Percentiles rank a stretch among this genome's conserved stretches.
These are phyloP conservation scores for Hirtodrosophila confusa DNA, from an alignment of 2,888 invertebrate species.

Conservation along the genomic window DNA sequence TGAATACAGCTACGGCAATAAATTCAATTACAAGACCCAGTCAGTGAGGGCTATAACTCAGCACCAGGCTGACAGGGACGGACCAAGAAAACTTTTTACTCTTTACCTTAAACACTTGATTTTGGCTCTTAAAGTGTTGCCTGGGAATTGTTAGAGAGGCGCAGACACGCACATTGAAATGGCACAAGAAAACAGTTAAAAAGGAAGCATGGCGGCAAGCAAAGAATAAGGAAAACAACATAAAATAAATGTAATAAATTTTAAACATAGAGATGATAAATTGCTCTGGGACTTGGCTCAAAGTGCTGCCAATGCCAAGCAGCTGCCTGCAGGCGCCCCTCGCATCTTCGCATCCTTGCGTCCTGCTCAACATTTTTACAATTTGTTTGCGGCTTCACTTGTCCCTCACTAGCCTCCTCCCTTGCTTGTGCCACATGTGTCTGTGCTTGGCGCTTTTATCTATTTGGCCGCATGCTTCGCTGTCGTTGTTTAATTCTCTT, in stretches of 20 bases:
- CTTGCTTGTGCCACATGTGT: slow-evolving; percentile 45
- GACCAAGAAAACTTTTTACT: slow-evolving; percentile 46
- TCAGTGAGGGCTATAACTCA: slow-evolving; percentile 60
- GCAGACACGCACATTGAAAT: slow-evolving; percentile 60
- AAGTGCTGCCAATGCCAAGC: slow-evolving; percentile 68
- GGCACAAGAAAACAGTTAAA: slow-evolving; percentile 63
- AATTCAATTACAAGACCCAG: slow-evolving; percentile 72
- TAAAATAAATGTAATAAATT: slow-evolving; percentile 79
- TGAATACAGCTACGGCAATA: slow-evolving; percentile 70
- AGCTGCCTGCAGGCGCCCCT: slow-evolving; percentile 26
- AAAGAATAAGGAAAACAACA: slow-evolving; percentile 53
- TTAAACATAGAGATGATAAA: slow-evolving; percentile 79
- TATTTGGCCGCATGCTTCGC: slow-evolving; percentile 62
- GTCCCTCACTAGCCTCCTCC: slow-evolving; percentile 26
- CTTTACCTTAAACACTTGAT: slow-evolving; percentile 40
- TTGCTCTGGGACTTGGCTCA: slow-evolving; percentile 74
- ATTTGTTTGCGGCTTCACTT: slow-evolving; percentile 75
- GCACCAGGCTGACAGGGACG: slow-evolving; percentile 45
- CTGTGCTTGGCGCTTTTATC: slow-evolving; percentile 49
- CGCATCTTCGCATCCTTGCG: slow-evolving; percentile 1
- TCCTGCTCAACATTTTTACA: slow-evolving; percentile 59
- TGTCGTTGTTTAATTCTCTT: slow-evolving; percentile 69
- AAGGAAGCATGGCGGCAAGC: slow-evolving; percentile 19
- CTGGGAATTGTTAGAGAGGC: slow-evolving; percentile 53
- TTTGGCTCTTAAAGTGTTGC: slow-evolving; percentile 65